Base-by-base conservation (phyloP, 2,888 invertebrate genomes). In the Leptinotarsa juncta region DNA sequence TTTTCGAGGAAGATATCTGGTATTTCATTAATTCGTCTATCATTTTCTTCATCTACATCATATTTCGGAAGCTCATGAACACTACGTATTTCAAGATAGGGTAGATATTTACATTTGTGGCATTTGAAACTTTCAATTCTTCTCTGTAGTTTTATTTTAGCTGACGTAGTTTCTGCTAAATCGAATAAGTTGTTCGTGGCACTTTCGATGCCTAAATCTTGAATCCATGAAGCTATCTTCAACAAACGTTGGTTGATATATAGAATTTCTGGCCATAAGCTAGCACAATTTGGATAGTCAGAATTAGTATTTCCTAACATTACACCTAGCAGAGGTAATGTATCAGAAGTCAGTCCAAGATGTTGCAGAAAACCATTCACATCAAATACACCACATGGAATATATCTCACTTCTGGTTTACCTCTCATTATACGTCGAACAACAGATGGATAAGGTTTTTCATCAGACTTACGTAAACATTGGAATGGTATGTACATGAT, bases 271-370 rank as follows among this genome's bases (percentile, higher is more conserved):
- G 49, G 49, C 65, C 88, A 89, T 82, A 91, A 91, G 12, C 90
- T 90, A 55, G 92, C 81, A 83, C 91, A 97, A 96, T 78, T 92
- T 90, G 3, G 88, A 89, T 83, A 96, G 0, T 90, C 89, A 4
- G 88, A 89, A 73, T 90, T 90, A 88, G 98, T 97, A 89, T 97
- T 98, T 2, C 97, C 98, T 7, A 97, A 88, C 49, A 97, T 85
- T 1, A 95, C 94, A 0, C 96, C 95, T 77, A 96, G 89, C 20
- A 98, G 85, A 0, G 97, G 96, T 67, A 98, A n/a, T 69, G 72
- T 79, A 90, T 90, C 76, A 92, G 90, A 42, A 96, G 84, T 0
- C 93, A 92, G 1, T 10, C 92, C 91, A 85, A 93, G 93, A 69
- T 90, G 89, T 16, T 90, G 89, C 15, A 93, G 88, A 81, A 97